Percentiles rank a stretch among this genome's conserved stretches.
These are phyloP conservation scores for Neosilurus hyrtlii DNA, from an alignment of 2,797 vertebrate species.

Conservation along the genomic window DNA sequence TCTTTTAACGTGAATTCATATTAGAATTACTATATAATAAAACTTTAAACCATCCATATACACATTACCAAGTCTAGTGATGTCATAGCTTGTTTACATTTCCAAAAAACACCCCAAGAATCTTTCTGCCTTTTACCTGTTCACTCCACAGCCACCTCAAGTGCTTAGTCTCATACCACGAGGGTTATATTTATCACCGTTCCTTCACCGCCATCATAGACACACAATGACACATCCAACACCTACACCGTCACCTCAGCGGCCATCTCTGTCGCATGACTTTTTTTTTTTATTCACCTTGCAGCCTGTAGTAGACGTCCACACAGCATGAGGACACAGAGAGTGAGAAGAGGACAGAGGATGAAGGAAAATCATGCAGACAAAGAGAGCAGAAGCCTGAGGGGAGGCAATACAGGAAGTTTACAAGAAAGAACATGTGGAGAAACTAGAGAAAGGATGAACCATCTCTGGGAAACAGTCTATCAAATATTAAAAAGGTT, in stretches of 20 bases:
- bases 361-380: constrained; percentile 30
- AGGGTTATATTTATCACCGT: neutral
- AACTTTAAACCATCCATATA: neutral
- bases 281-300: constrained; percentile 72
- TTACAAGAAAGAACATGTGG: neutral
- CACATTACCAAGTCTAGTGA: neutral
- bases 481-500: neutral
- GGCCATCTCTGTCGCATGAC: constrained; percentile 6
- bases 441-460: neutral
- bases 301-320: constrained; percentile 66
- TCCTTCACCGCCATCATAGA: neutral
- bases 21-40: neutral
- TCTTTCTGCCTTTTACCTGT: neutral
- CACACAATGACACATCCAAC: constrained; percentile 51
- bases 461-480: neutral
- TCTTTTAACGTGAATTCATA: neutral
- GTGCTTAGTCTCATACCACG: neutral
- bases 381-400: constrained; percentile 9
- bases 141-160: neutral
- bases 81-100: neutral
- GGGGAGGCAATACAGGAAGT: neutral
- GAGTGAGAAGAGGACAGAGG: constrained; percentile 31
- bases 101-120: neutral
- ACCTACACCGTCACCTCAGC: constrained; percentile 52
- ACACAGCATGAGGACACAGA: constrained; percentile 24